phyloP scores from a whole-genome alignment of 2,797 vertebrate genomes.

The Coluber constrictor region DNA sequence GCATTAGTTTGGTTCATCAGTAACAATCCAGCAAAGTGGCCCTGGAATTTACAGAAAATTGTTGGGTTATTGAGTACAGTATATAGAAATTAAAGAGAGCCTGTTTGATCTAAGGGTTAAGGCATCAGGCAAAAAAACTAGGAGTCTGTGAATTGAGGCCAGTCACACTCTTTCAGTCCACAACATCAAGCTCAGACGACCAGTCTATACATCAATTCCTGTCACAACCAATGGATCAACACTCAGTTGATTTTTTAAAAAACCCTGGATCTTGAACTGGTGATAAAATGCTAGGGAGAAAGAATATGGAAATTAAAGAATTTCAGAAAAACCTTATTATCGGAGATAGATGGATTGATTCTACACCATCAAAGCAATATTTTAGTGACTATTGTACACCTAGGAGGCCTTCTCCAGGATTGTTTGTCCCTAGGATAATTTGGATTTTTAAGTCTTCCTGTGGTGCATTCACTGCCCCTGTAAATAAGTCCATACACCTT shows the following conservation, averaged over 20 bases:
- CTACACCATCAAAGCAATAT: not conserved
- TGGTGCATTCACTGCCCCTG: not conserved
- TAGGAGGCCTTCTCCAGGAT: not conserved
- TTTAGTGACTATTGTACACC: not conserved
- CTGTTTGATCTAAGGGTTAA: not conserved
- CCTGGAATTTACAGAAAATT: not conserved
- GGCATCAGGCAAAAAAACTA: not conserved
- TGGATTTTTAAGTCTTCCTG: not conserved
- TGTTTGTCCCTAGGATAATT: not conserved
- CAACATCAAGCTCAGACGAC: not conserved
- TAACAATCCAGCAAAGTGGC: not conserved
- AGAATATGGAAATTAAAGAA: not conserved
- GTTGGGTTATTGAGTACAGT: not conserved
- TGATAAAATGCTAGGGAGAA: not conserved
- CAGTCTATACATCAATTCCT: not conserved
- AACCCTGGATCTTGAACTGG: not conserved
- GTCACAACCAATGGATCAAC: not conserved
- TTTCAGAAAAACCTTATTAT: constrained; percentile 6
- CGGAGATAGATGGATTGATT: not conserved
- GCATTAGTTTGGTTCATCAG: constrained; percentile 7
- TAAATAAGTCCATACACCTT: not conserved
- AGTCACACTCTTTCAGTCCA: not conserved
- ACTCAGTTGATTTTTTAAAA: not conserved
- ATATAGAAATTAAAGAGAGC: not conserved
- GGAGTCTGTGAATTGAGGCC: not conserved